Percentiles rank a stretch among this genome's conserved stretches.
These are phyloP conservation scores for Chionomys nivalis DNA, from an alignment of 2,113 vertebrate species.

Conservation along the genomic window DNA sequence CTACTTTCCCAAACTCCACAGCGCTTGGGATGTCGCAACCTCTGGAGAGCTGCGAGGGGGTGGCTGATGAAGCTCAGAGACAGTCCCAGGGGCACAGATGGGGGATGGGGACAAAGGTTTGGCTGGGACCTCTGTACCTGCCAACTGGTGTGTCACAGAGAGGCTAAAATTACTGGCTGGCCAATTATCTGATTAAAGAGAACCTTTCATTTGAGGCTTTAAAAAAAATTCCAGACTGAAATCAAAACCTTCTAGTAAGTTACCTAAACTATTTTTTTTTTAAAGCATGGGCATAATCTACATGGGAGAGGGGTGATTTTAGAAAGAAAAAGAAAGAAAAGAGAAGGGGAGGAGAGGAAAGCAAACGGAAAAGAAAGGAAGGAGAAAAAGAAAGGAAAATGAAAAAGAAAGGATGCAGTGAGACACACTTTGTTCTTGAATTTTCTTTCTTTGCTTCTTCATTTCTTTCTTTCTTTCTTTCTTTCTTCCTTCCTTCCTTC, in stretches of 20 bases:
- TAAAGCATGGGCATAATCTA: constrained; percentile 61
- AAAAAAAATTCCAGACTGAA: constrained; percentile 80
- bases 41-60: constrained; percentile 83
- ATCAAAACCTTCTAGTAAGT: constrained; percentile 83
- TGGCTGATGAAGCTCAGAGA: constrained; percentile 85
- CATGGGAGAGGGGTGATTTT: constrained; percentile 23
- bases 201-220: constrained; percentile 86
- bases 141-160: constrained; percentile 95
- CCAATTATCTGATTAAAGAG: constrained; percentile 92
- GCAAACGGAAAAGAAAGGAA: background rate
- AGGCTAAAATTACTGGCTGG: constrained; percentile 87
- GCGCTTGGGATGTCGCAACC: constrained; percentile 72
- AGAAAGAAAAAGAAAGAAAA: background rate
- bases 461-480: no score
- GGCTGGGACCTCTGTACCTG: constrained; percentile 89
- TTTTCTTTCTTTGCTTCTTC: background rate
- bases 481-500: no score
- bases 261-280: constrained; percentile 71
- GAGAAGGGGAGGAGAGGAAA: constrained; percentile 1
- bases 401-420: background rate
- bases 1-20: constrained; percentile 82
- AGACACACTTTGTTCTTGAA: background rate
- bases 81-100: constrained; percentile 79
- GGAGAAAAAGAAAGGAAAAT: background rate
- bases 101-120: constrained; percentile 82